Evolutionary conservation across 2,113 vertebrate genomes (phyloP).

Genomic region (Microcebus lehilahytsara): DNA sequence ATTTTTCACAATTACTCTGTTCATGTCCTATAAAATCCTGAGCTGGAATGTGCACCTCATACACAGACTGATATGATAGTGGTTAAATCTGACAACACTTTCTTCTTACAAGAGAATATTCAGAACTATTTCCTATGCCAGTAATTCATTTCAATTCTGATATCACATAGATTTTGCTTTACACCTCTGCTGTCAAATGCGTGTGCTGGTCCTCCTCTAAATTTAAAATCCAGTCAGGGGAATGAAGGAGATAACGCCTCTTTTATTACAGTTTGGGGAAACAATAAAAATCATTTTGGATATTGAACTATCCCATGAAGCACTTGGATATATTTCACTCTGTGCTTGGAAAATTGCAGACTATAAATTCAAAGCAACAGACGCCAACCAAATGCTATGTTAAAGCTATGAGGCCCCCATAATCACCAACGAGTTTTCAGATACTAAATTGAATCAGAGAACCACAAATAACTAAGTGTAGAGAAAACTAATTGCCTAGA

Average conservation of each 20-base stretch:
- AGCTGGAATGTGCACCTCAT: slow-evolving; percentile 7
- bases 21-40: slow-evolving; percentile 49
- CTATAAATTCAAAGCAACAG: slow-evolving; percentile 56
- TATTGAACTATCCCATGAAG: slow-evolving; percentile 70
- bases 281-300: slow-evolving; percentile 75
- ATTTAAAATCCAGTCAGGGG: slow-evolving; percentile 76
- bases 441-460: slow-evolving; percentile 29
- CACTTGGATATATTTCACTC: slow-evolving; percentile 59
- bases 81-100: slow-evolving; percentile 75
- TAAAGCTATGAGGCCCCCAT: not conserved
- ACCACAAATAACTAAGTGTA: slow-evolving; percentile 53
- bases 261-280: slow-evolving; percentile 77
- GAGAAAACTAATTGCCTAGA: slow-evolving; percentile 61
- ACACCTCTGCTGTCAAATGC: slow-evolving; percentile 74
- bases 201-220: slow-evolving; percentile 40
- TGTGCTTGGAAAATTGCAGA: slow-evolving; percentile 56
- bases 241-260: slow-evolving; percentile 73
- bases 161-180: slow-evolving; percentile 76
- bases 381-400: slow-evolving; percentile 37
- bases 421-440: slow-evolving; percentile 15
- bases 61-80: slow-evolving; percentile 27
- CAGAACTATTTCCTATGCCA: slow-evolving; percentile 63
- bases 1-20: slow-evolving; percentile 41
- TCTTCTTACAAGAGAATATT: slow-evolving; percentile 62
- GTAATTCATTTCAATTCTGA: slow-evolving; percentile 75